These are phyloP conservation scores for Sclerurus mexicanus DNA, from an alignment of 2,113 vertebrate genomes.

Conservation along the genomic window DNA sequence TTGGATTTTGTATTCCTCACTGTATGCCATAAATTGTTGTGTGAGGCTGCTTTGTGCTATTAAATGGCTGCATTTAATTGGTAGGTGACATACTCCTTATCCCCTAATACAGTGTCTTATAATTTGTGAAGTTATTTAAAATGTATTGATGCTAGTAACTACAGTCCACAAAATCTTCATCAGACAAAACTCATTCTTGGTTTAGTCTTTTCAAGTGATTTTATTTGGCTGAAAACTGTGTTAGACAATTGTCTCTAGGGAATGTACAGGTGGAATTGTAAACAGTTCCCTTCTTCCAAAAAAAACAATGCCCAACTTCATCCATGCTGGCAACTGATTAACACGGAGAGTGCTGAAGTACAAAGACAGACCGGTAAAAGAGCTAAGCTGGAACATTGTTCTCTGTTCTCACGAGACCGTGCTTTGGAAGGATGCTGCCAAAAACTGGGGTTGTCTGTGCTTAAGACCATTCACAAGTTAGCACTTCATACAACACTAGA, in stretches of 20 bases:
- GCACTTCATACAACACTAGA: background rate
- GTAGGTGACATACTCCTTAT: background rate
- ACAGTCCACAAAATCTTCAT: background rate
- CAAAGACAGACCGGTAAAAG: background rate
- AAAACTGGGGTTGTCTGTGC: background rate
- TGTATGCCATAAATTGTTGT: background rate
- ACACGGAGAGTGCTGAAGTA: background rate
- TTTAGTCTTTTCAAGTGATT: background rate
- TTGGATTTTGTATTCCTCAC: constrained; percentile 9
- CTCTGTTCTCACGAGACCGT: background rate
- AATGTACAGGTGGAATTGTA: background rate
- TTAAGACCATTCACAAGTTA: background rate
- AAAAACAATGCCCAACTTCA: background rate
- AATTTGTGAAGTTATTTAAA: background rate
- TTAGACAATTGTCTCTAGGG: background rate
- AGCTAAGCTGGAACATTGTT: background rate
- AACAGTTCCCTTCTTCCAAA: background rate
- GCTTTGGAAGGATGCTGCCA: background rate
- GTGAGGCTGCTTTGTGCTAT: background rate
- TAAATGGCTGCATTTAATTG: background rate
- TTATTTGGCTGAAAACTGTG: background rate
- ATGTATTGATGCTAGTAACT: background rate
- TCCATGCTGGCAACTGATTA: background rate
- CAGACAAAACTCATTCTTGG: background rate
- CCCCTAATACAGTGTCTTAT: background rate